These are phyloP conservation scores for Heliconius ethilla DNA, from an alignment of 2,888 invertebrate species.

Conservation along the genomic window DNA sequence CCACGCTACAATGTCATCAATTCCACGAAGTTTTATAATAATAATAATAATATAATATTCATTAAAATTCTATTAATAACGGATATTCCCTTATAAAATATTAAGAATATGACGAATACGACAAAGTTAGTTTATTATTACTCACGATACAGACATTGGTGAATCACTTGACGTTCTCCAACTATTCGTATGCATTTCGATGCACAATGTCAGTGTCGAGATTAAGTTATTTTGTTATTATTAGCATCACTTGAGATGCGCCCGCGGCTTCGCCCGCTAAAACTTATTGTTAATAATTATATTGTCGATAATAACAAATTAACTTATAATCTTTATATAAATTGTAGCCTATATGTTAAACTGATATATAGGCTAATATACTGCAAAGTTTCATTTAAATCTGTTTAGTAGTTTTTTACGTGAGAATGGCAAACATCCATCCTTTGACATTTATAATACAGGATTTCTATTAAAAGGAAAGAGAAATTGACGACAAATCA, in stretches of 20 bases:
- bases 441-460: no score
- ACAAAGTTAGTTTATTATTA: slow-evolving; percentile 39
- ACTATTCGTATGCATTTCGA: slow-evolving; percentile 7
- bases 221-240: slow-evolving; percentile 2
- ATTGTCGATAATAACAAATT: no score
- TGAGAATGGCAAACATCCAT: no score
- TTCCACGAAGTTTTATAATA: background rate
- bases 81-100: slow-evolving; percentile 32
- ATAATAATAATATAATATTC: background rate
- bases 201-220: slow-evolving; percentile 24
- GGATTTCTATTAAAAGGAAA: no score
- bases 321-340: background rate
- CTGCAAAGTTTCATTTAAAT: no score
- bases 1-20: background rate
- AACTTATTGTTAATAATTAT: background rate
- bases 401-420: no score
- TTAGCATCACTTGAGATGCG: background rate
- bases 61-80: background rate
- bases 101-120: slow-evolving; percentile 39
- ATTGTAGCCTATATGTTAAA: no score
- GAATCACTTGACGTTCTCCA: slow-evolving; percentile 38
- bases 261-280: background rate
- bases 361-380: no score
- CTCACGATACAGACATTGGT: slow-evolving; percentile 34
- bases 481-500: no score